A percentile compares a stretch with the other conserved stretches of the same genome.
Evolutionary conservation across 2,888 invertebrate species (phyloP).

Genomic region (Hetaerina titia): DNA sequence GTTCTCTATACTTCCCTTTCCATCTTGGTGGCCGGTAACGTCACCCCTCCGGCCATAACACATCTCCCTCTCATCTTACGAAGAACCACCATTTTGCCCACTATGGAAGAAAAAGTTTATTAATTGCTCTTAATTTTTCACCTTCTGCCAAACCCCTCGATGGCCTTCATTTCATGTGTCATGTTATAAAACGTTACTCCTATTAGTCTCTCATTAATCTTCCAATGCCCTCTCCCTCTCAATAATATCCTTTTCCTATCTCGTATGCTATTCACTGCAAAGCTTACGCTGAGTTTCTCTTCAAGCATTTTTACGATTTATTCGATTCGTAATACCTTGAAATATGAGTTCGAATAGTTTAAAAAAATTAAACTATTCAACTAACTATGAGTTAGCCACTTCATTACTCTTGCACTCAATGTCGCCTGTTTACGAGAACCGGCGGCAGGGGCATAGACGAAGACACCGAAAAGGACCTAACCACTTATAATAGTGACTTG

Average conservation of each 20-base stretch:
- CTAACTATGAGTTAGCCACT: too few species aligned
- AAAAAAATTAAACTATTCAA: too few species aligned
- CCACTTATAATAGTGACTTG: too few species aligned
- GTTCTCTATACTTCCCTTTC: not conserved
- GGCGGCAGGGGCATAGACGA: too few species aligned
- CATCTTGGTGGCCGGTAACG: not conserved
- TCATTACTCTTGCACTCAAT: too few species aligned
- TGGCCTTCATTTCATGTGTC: slow-evolving; percentile 40
- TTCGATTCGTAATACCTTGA: too few species aligned
- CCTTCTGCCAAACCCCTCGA: slow-evolving; percentile 29
- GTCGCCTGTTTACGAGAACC: too few species aligned
- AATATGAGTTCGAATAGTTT: too few species aligned
- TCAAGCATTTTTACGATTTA: too few species aligned
- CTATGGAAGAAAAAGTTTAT: slow-evolving; percentile 36
- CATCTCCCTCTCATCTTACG: not conserved
- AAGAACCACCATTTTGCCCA: slow-evolving; percentile 32
- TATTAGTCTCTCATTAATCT: slow-evolving; percentile 49
- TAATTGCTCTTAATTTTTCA: slow-evolving; percentile 56
- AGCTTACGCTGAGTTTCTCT: too few species aligned
- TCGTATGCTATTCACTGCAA: too few species aligned
- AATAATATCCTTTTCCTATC: not conserved
- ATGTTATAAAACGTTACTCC: slow-evolving; percentile 37
- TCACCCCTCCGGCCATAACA: not conserved
- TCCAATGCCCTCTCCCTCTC: not conserved
- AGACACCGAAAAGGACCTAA: too few species aligned